Conservation (phyloP, 2,113 vertebrate genomes). For the Origma solitaria region DNA sequence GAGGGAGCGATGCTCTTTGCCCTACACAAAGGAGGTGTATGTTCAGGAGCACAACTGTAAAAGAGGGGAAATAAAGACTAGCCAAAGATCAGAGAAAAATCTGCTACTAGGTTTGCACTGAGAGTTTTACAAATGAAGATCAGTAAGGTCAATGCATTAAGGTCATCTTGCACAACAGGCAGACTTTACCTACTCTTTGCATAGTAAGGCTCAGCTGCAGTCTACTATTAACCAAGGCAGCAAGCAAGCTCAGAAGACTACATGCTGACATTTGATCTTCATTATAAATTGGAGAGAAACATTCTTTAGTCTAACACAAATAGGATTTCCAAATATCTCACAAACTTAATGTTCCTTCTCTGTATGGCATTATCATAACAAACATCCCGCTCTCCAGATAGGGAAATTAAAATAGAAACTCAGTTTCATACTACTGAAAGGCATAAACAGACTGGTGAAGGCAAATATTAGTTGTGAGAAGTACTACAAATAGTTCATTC, state of each 20-base stretch:
- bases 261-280: neutral
- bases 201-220: neutral
- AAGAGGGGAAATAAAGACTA: neutral
- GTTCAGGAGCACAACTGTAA: neutral
- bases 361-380: neutral
- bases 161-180: neutral
- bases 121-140: neutral
- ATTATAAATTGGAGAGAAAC: neutral
- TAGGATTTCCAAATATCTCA: neutral
- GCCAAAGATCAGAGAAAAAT: neutral
- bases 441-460: neutral
- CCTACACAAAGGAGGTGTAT: neutral
- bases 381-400: neutral
- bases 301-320: neutral
- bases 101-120: neutral
- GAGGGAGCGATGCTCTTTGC: neutral
- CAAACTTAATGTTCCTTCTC: neutral
- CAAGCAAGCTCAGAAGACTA: neutral
- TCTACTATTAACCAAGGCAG: neutral
- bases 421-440: neutral
- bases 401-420: constrained; percentile 11
- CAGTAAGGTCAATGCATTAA: neutral
- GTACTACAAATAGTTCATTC: neutral
- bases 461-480: constrained; percentile 17
- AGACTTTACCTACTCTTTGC: neutral